Evolutionary conservation across 2,888 invertebrate species (phyloP).

Genomic region (Leptodirus hochenwartii): DNA sequence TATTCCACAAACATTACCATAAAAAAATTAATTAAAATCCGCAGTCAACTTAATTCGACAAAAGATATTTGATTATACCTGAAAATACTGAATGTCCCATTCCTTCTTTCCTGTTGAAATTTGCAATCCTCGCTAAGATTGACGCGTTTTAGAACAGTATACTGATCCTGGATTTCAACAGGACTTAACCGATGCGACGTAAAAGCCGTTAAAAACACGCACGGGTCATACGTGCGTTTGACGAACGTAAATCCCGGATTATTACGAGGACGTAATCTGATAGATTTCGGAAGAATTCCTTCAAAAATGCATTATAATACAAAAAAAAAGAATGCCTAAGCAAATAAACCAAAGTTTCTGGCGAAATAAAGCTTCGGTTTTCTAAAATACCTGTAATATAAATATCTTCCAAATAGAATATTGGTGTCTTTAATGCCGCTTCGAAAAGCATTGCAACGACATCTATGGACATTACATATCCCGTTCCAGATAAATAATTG

Average conservation of each 20-base stretch:
- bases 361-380: no score
- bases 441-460: slow-evolving; percentile 44
- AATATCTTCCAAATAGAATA: slow-evolving; percentile 61
- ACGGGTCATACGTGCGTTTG: slow-evolving; percentile 29
- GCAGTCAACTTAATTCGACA: no score
- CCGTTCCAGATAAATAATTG: slow-evolving; percentile 63
- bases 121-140: slow-evolving; percentile 14
- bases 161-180: slow-evolving; percentile 27
- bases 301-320: slow-evolving; percentile 8
- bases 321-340: slow-evolving; percentile 4
- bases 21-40: no score
- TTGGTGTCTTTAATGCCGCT: slow-evolving; percentile 44
- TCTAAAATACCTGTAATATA: slow-evolving; percentile 43
- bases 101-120: slow-evolving; percentile 10
- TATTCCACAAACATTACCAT: no score
- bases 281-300: slow-evolving; percentile 44
- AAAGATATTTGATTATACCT: no score
- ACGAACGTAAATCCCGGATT: slow-evolving; percentile 44
- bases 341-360: not conserved
- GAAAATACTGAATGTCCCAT: no score
- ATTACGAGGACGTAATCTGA: slow-evolving; percentile 39
- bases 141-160: slow-evolving; percentile 12
- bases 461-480: slow-evolving; percentile 53
- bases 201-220: slow-evolving; percentile 32
- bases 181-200: slow-evolving; percentile 36